A percentile compares a stretch with the other conserved stretches of the same genome.
phyloP scores from a whole-genome alignment of 2,797 vertebrate genomes.

The Gymnocypris eckloni region DNA sequence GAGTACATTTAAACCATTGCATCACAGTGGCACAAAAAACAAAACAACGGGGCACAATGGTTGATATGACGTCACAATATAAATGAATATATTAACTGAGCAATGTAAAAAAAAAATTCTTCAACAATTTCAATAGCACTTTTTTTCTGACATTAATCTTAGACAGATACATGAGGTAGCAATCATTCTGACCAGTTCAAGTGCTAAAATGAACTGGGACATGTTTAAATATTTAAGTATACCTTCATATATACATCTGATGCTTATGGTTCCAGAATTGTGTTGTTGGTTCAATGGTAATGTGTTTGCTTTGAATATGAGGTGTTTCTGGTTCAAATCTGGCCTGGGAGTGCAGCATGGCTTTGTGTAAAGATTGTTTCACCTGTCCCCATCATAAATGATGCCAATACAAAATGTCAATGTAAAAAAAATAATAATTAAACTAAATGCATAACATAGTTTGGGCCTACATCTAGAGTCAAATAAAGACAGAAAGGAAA shows the following conservation, averaged over 20 bases:
- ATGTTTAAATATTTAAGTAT: background rate
- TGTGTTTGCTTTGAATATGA: conserved; percentile 4
- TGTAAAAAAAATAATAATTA: background rate
- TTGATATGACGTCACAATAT: background rate
- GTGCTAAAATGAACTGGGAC: background rate
- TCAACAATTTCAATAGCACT: background rate
- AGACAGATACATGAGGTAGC: background rate
- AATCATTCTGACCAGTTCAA: background rate
- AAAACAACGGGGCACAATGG: background rate
- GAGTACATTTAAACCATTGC: background rate
- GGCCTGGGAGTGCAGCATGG: background rate
- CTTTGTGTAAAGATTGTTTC: background rate
- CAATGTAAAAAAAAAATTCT: background rate
- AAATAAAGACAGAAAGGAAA: too few relatives aligned
- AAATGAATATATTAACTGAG: background rate
- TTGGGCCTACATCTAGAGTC: too few relatives aligned
- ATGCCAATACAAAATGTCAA: background rate
- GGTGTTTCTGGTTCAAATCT: background rate
- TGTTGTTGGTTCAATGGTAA: background rate
- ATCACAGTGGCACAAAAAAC: background rate
- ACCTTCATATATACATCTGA: background rate
- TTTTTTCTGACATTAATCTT: background rate
- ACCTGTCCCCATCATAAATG: background rate
- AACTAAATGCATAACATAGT: background rate
- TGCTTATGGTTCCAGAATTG: background rate